Conservation (phyloP, 2,888 invertebrate species). For the Scaptomyza reducta region DNA sequence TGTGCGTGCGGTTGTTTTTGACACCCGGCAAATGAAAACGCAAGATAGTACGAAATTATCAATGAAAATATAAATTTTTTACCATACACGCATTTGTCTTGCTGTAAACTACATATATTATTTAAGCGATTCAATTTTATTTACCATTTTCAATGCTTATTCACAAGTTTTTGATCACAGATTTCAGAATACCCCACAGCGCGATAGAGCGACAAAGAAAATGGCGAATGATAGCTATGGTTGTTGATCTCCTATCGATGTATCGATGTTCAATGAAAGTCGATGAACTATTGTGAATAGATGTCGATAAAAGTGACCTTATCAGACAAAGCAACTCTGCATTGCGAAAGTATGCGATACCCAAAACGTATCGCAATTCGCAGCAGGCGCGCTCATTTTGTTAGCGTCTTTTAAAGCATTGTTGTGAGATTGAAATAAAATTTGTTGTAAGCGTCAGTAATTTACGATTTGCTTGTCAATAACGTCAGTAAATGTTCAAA, state of each 20-base stretch:
- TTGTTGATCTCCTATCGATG: slow-evolving; percentile 20
- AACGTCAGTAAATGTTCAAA: neutral
- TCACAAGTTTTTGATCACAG: slow-evolving; percentile 70
- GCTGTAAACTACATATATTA: slow-evolving; percentile 46
- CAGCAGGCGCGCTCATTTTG: slow-evolving; percentile 35
- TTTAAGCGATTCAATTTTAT: slow-evolving; percentile 18
- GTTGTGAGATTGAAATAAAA: neutral
- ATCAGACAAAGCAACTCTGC: neutral
- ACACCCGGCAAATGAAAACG: slow-evolving; percentile 72
- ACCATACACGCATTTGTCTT: slow-evolving; percentile 7
- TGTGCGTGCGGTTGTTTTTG: slow-evolving; percentile 39
- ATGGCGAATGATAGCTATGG: slow-evolving; percentile 51
- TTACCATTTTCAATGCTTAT: slow-evolving; percentile 71
- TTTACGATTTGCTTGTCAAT: neutral
- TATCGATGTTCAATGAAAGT: slow-evolving; percentile 23
- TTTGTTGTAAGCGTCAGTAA: neutral
- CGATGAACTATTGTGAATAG: neutral
- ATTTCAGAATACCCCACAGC: slow-evolving; percentile 59
- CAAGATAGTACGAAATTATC: slow-evolving; percentile 46
- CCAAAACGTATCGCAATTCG: slow-evolving; percentile 4
- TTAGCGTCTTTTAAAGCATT: slow-evolving; percentile 16
- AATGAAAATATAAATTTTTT: slow-evolving; percentile 58
- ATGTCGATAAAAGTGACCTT: neutral
- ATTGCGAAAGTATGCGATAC: neutral
- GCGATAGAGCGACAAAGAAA: slow-evolving; percentile 73